Evolutionary conservation across 2,888 invertebrate genomes (phyloP).

Genomic region (Lithodes maja): DNA sequence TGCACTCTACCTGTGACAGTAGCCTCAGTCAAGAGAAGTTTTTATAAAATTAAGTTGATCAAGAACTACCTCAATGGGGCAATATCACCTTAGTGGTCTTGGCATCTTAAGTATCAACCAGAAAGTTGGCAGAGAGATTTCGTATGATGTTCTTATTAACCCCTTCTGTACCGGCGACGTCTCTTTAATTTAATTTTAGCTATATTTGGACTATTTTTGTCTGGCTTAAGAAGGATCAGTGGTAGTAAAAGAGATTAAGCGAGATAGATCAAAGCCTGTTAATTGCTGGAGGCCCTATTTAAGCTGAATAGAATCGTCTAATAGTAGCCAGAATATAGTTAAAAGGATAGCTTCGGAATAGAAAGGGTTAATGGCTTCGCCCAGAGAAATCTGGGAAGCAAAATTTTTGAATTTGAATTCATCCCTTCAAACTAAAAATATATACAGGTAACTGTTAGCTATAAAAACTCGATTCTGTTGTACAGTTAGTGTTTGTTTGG

Average conservation of each 20-base stretch:
- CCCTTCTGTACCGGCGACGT: too few species aligned
- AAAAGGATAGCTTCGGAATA: too few species aligned
- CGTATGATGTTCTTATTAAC: neutral
- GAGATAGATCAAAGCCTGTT: too few species aligned
- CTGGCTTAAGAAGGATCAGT: too few species aligned
- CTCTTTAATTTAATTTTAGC: too few species aligned
- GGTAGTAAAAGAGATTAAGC: too few species aligned
- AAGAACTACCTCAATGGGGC: neutral
- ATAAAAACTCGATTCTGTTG: too few species aligned
- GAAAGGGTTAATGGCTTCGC: neutral
- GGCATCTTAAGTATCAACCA: neutral
- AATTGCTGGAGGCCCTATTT: too few species aligned
- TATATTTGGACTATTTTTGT: too few species aligned
- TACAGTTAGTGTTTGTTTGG: neutral
- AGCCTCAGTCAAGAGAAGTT: neutral
- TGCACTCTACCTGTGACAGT: conserved; percentile 1
- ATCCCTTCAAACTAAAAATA: neutral
- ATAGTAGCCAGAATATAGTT: too few species aligned
- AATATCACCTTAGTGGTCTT: neutral
- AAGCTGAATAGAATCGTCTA: too few species aligned
- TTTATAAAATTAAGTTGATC: neutral
- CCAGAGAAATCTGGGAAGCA: neutral
- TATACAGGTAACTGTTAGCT: too few species aligned
- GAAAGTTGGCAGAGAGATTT: neutral
- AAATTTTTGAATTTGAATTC: neutral